Base-by-base conservation (phyloP, 2,113 vertebrate species). In the Alexandromys fortis region DNA sequence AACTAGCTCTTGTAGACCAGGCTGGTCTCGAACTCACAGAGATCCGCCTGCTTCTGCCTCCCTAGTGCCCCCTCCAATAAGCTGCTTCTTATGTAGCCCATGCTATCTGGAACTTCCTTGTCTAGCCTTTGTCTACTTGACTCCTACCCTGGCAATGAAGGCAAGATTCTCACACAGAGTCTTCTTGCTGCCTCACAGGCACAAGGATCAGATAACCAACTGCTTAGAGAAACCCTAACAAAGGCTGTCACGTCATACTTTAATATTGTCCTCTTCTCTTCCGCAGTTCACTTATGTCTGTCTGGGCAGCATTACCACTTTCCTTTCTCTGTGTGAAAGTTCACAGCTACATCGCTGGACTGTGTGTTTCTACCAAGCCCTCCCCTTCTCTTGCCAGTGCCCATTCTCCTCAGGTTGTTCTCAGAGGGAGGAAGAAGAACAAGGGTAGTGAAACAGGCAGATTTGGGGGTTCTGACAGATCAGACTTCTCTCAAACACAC, bases 101-200 rank as follows among this genome's bases (percentile, higher is more conserved):
- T 58, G 70, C 24, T 35, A 3, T 88, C 33, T 35, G 38, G 38
- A 87, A 92, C 72, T 45, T 52, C 49, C 68, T 61, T 81, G 47
- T 73, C 91, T 90, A 49, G 10, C 63, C 63, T 96, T 91, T 79
- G 38, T 70, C 65, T 91, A 21, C 47, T 88, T 16, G 72, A 61
- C 10, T 52, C 49, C 45, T 77, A 58, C n/a, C n/a, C 68, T 93
- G 91, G 52, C 45, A 78, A 19, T 6, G 47, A 70, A 33, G 52
- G 42, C 7, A 91, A 61, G n/a, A 83, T 52, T 76, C 65, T 95
- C 33, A 82, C 26, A 33, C 79, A n/a, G 0, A 21, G 73, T 81
- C 92, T 93, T 75, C 47, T 82, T 83, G 72, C 35, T 67, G 30
- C 61, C 42, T 91, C 49, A 30, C 3, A n/a, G 70, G 21, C 77